Evolutionary conservation across 2,888 invertebrate genomes (phyloP).

Genomic region (Coelinius sp.): DNA sequence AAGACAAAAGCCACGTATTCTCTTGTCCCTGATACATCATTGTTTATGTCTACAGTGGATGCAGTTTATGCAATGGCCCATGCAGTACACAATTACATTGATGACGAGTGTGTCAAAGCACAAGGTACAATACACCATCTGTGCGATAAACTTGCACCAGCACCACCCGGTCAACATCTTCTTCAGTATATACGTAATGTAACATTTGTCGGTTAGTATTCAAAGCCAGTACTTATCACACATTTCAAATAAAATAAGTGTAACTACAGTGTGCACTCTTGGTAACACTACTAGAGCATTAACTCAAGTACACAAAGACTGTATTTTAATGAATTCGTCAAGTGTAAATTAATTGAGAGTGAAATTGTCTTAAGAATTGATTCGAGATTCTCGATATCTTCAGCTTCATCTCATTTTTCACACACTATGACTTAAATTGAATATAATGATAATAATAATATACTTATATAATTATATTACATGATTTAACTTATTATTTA

Average conservation of each 20-base stretch:
- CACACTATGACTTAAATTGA: too few relatives aligned
- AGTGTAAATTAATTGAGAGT: not conserved
- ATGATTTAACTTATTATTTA: too few relatives aligned
- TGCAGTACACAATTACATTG: constrained; percentile 77
- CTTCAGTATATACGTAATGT: constrained; percentile 77
- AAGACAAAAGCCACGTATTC: not conserved
- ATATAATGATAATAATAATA: too few relatives aligned
- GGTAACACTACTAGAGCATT: too few relatives aligned
- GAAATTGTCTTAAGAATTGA: not conserved
- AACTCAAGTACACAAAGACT: not conserved
- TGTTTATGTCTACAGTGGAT: constrained; percentile 73
- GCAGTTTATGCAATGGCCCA: constrained; percentile 84
- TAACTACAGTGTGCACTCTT: constrained; percentile 3
- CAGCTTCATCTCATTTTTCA: too few relatives aligned
- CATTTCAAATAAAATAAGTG: not conserved
- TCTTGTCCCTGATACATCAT: not conserved
- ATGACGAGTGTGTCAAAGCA: constrained; percentile 73
- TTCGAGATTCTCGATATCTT: too few relatives aligned
- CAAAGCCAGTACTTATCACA: not conserved
- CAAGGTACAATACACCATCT: constrained; percentile 64
- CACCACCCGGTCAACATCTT: constrained; percentile 74
- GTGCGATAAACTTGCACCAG: constrained; percentile 71
- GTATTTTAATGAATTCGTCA: not conserved
- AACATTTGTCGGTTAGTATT: constrained; percentile 72
- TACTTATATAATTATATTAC: too few relatives aligned